phyloP scores from a whole-genome alignment of 2,797 vertebrate genomes.

The Petrocephalus sullivani region DNA sequence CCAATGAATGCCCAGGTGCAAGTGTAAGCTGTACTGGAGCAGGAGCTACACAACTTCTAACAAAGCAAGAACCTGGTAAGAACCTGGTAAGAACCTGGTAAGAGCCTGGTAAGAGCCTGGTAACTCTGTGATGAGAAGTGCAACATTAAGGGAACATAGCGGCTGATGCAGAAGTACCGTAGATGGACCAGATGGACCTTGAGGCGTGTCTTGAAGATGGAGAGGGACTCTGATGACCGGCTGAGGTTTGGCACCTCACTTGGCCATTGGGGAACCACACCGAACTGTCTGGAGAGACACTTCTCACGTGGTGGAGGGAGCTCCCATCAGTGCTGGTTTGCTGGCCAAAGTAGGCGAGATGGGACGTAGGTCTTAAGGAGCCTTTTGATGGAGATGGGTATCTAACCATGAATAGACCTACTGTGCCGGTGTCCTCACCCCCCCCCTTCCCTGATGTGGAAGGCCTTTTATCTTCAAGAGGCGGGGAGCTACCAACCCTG shows the following conservation, averaged over 20 bases:
- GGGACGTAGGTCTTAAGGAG: neutral
- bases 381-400: neutral
- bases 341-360: neutral
- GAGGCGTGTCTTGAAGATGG: neutral
- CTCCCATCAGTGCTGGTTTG: neutral
- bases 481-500: neutral
- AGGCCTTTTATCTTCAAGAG: neutral
- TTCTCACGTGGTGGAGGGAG: neutral
- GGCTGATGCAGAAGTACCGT: neutral
- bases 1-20: no score
- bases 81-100: no score
- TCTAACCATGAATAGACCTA: neutral
- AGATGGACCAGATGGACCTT: neutral
- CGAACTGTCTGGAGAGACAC: neutral
- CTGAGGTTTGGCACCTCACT: neutral
- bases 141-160: neutral
- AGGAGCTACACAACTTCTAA: no score
- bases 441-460: neutral
- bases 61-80: no score
- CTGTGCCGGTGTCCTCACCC: neutral
- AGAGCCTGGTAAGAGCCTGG: no score
- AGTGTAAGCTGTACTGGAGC: no score
- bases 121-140: neutral
- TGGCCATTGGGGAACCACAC: neutral
- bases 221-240: neutral